A percentile compares a stretch with the other conserved stretches of the same genome.
phyloP scores from a whole-genome alignment of 2,888 invertebrate species.

The Phorcus lineatus region DNA sequence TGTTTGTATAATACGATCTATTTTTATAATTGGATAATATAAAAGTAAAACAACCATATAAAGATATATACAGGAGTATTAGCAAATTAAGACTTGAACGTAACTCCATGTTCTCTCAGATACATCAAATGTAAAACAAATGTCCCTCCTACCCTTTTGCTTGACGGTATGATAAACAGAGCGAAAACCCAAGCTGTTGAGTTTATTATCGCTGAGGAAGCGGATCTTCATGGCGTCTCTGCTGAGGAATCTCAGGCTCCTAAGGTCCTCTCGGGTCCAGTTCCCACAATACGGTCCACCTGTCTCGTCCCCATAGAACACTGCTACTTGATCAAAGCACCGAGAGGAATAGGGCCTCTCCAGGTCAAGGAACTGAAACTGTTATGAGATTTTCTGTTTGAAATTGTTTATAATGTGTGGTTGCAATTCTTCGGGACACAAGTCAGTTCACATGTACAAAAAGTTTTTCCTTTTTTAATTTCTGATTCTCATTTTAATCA shows the following conservation, averaged over 20 bases:
- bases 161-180: constrained; percentile 16
- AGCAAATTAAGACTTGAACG: too few species aligned
- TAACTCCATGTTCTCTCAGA: too few species aligned
- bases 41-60: too few species aligned
- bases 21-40: too few species aligned
- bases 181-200: constrained; percentile 31
- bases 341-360: constrained; percentile 26
- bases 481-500: too few species aligned
- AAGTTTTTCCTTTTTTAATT: too few species aligned
- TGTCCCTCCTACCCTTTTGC: constrained; percentile 18
- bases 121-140: too few species aligned
- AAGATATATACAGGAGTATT: too few species aligned
- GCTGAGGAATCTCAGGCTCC: constrained; percentile 10
- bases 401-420: too few species aligned
- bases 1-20: too few species aligned
- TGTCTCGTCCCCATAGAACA: constrained; percentile 15
- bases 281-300: constrained; percentile 27
- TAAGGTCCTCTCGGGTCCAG: background rate
- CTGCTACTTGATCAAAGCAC: constrained; percentile 34
- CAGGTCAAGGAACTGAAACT: constrained; percentile 36
- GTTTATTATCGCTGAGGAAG: constrained; percentile 34
- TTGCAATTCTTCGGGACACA: too few species aligned
- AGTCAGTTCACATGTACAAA: too few species aligned
- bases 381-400: background rate
- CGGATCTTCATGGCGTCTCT: constrained; percentile 11